Percentiles rank a stretch among this genome's conserved stretches.
Evolutionary conservation across 2,888 invertebrate species (phyloP).

Genomic region (Ophion ellenae): DNA sequence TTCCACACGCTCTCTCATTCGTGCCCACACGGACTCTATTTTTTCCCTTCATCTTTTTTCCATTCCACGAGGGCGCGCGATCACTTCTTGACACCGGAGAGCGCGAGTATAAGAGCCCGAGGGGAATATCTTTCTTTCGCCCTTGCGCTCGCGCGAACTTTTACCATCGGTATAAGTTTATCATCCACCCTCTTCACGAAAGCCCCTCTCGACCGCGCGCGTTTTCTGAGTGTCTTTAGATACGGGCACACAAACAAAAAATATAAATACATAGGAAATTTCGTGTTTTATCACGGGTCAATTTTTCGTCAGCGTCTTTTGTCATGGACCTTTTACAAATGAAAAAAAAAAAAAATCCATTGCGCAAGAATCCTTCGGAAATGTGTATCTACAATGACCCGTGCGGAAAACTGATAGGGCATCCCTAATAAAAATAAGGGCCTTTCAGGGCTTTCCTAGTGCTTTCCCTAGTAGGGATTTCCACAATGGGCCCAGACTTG

Average conservation of each 20-base stretch:
- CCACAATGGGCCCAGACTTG: too few relatives aligned
- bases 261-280: not conserved
- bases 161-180: conserved; percentile 61
- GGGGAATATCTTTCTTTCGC: conserved; percentile 57
- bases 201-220: conserved; percentile 46
- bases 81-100: conserved; percentile 61
- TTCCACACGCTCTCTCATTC: conserved; percentile 54
- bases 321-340: not conserved
- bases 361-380: conserved; percentile 22
- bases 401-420: too few relatives aligned
- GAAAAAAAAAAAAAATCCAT: conserved; percentile 37
- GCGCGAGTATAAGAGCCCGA: conserved; percentile 53
- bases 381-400: too few relatives aligned
- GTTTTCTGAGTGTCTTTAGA: conserved; percentile 14
- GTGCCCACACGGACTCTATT: conserved; percentile 75
- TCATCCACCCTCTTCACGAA: conserved; percentile 51
- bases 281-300: too few relatives aligned
- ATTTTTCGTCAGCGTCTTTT: too few relatives aligned
- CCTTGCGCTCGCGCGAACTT: conserved; percentile 48
- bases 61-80: conserved; percentile 63
- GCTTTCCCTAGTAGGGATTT: too few relatives aligned
- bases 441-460: too few relatives aligned
- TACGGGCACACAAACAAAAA: not conserved
- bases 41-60: conserved; percentile 78
- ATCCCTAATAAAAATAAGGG: too few relatives aligned